These are phyloP conservation scores for Leptopilina drosophilae DNA, from an alignment of 2,888 invertebrate species.

Conservation along the genomic window DNA sequence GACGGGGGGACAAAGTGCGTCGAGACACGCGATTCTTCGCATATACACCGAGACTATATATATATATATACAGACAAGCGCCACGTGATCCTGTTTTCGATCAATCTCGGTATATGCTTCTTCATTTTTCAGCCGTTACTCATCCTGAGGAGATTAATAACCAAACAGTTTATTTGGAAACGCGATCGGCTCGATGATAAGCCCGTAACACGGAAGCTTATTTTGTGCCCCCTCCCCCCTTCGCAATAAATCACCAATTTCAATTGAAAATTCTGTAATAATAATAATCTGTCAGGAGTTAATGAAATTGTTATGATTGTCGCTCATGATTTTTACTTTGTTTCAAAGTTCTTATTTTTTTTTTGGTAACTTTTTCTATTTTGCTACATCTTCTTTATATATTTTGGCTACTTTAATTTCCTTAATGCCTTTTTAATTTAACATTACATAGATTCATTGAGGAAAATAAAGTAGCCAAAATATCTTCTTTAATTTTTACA, in stretches of 20 bases:
- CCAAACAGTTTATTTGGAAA: constrained; percentile 41
- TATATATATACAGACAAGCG: constrained; percentile 9
- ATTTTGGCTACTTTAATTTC: no score
- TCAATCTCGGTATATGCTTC: constrained; percentile 34
- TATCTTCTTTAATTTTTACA: no score
- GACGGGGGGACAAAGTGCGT: constrained; percentile 71
- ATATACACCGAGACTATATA: background rate
- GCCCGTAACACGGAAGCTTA: constrained; percentile 35
- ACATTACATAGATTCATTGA: no score
- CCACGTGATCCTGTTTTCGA: constrained; percentile 45
- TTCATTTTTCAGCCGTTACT: constrained; percentile 41
- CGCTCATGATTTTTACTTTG: background rate
- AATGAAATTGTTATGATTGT: background rate
- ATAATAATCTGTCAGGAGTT: background rate
- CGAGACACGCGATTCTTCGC: constrained; percentile 69
- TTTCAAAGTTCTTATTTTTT: no score
- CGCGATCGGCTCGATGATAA: constrained; percentile 39
- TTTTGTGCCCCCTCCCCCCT: background rate
- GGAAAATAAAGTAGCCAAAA: no score
- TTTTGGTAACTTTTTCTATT: no score
- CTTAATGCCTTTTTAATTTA: no score
- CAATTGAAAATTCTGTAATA: background rate
- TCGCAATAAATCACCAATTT: constrained; percentile 12
- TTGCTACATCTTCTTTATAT: no score
- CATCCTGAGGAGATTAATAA: constrained; percentile 38